Conservation (phyloP, 2,113 vertebrate species). For the Caranx ignobilis region DNA sequence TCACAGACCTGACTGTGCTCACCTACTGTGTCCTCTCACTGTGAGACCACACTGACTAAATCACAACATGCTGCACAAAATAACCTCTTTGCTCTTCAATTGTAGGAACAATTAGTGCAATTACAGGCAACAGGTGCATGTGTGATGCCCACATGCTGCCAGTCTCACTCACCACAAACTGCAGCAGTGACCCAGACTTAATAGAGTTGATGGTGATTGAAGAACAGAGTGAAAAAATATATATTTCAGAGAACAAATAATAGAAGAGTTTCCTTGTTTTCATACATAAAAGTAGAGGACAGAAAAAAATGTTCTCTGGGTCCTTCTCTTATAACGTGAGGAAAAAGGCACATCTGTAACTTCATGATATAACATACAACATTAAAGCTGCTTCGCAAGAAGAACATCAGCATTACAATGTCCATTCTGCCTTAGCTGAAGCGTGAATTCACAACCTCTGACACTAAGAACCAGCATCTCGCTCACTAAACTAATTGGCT, state of each 20-base stretch:
- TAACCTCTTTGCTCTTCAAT: neutral
- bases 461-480: too few species aligned
- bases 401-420: too few species aligned
- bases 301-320: neutral
- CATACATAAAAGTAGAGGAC: neutral
- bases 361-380: too few species aligned
- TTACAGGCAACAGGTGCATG: too few species aligned
- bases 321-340: neutral
- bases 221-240: neutral
- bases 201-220: neutral
- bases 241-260: neutral
- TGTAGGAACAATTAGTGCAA: neutral
- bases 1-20: neutral
- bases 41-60: conserved; percentile 15
- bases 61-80: neutral
- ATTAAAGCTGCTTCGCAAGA: too few species aligned
- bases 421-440: too few species aligned
- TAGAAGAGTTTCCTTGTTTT: neutral
- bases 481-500: too few species aligned
- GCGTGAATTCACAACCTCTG: too few species aligned
- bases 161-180: neutral
- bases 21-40: neutral
- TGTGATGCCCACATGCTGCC: neutral
- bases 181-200: neutral
- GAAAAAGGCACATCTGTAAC: too few species aligned